Percentiles rank a stretch among this genome's conserved stretches.
These are phyloP conservation scores for Eulemur coronatus DNA, from an alignment of 2,797 vertebrate species.

Conservation along the genomic window DNA sequence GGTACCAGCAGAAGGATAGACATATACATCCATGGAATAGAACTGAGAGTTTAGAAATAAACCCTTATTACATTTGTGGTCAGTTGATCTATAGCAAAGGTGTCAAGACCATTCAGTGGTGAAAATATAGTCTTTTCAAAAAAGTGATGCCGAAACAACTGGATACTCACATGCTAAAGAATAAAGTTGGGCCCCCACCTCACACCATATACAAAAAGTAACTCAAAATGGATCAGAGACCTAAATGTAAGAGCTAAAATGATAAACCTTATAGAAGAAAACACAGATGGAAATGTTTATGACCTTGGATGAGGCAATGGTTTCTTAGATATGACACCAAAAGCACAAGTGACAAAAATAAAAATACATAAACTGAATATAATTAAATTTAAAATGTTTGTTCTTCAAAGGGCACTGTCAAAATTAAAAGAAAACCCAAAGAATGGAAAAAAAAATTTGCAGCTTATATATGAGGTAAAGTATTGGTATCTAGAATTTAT, in stretches of 20 bases:
- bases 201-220: neutral
- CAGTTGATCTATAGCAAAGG: neutral
- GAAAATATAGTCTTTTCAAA: neutral
- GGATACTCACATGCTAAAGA: neutral
- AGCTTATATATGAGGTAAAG: neutral
- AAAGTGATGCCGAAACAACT: neutral
- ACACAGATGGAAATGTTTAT: neutral
- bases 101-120: neutral
- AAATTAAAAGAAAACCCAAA: neutral
- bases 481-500: neutral
- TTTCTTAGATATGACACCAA: neutral
- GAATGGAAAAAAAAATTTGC: neutral
- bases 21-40: neutral
- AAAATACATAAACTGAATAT: neutral
- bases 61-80: neutral
- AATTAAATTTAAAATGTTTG: neutral
- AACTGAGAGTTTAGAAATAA: neutral
- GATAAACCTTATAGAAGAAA: neutral
- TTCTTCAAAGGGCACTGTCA: neutral
- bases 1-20: neutral
- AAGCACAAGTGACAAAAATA: neutral
- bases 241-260: neutral
- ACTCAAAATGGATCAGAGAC: neutral
- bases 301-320: neutral
- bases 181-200: neutral